Base-by-base conservation (phyloP, 2,113 vertebrate genomes). In the Burhinus bistriatus region DNA sequence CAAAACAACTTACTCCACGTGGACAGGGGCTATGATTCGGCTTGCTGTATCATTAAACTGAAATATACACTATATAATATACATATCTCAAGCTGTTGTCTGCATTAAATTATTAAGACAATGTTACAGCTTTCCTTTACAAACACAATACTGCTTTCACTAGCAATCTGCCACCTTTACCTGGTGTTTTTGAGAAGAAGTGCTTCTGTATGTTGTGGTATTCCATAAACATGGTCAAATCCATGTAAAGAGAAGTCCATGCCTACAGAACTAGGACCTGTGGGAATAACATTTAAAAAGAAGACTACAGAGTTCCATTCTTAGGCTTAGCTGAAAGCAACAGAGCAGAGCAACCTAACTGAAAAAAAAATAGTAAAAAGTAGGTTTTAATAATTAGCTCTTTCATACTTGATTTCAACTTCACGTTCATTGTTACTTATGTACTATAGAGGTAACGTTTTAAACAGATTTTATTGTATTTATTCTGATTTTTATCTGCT, bases 251-350 rank as follows among this genome's bases (percentile, higher is more conserved):
- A 98, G 92, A 99, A 97, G 97, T 99, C 99, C 79, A 99, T 78
- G 12, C 99, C 99, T 57, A 99, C 70, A 90, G 99, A 99, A 75
- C 97, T 97, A 93, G 99, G 99, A 92, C 99, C 99, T 99, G 88
- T 23, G 91, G 62, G 58, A 69, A 79, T 29, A 95, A 89, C 45
- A 85, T 61, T 90, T 68, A 95, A 83, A 81, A 1, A 93, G 20
- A 89, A 78, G 27, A 89, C 32, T 5, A 62, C 12, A 92, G 38
- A 96, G 25, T 66, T 94, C 68, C 80, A 68, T 66, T 96, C n/a
- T 96, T 52, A 58, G 54, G 49, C 36, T 72, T 57, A 90, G n/a
- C 52, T 86, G 72, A 79, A 83, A 93, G 15, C 34, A 90, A 76
- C 25, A 75, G 45, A 81, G 65, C 38, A 90, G 45, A 89, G 40